Evolutionary conservation across 1,140 invertebrate species (phyloP).

Genomic region (Leptopilina clavipes): DNA sequence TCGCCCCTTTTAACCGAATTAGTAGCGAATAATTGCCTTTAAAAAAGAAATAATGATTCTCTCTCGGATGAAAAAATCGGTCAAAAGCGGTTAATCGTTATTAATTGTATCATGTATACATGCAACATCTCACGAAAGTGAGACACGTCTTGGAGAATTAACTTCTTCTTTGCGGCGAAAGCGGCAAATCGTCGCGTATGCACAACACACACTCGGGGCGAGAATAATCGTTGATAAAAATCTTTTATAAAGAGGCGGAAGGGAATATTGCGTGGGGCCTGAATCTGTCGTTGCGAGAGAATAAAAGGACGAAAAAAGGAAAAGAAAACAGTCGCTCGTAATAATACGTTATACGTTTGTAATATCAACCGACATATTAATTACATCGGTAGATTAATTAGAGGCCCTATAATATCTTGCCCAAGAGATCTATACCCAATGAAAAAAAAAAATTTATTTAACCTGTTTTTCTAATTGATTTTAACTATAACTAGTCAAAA

Average conservation of each 20-base stretch:
- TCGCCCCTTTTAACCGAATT: too few species aligned
- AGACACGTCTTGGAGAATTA: conserved; percentile 44
- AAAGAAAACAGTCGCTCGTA: conserved; percentile 44
- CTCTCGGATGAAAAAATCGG: neutral
- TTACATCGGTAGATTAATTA: conserved; percentile 73
- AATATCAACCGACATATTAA: conserved; percentile 68
- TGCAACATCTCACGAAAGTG: conserved; percentile 30
- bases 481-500: too few species aligned
- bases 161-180: conserved; percentile 32
- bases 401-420: conserved; percentile 66
- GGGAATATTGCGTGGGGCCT: conserved; percentile 41
- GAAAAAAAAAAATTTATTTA: neutral
- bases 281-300: conserved; percentile 58
- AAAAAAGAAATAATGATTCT: neutral
- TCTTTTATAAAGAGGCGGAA: conserved; percentile 39
- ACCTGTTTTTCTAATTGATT: too few species aligned
- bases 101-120: conserved; percentile 53
- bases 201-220: conserved; percentile 49
- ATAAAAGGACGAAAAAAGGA: neutral
- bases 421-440: neutral
- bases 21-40: too few species aligned
- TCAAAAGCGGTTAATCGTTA: conserved; percentile 48
- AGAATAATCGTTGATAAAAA: conserved; percentile 63
- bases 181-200: conserved; percentile 49
- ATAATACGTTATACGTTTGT: conserved; percentile 65